Base-by-base conservation (phyloP, 1,140 invertebrate genomes). In the Lepidostoma basale region DNA sequence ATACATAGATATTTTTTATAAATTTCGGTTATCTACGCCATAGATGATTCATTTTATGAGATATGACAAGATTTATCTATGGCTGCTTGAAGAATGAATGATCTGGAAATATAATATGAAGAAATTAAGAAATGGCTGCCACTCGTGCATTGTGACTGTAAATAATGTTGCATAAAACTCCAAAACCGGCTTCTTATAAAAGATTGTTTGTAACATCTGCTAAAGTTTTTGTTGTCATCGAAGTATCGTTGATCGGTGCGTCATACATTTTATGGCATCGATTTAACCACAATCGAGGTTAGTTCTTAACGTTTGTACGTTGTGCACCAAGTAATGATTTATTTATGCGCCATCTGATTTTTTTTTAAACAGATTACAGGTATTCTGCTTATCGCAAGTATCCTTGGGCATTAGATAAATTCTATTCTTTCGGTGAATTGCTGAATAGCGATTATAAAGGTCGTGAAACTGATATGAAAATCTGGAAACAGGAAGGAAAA, bases 361-460 rank as follows among this genome's bases (percentile, higher is more conserved):
- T 49, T 30, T 59, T 28, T 39, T 72, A 67, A n/a, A 26, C 54
- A 72, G 70, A 67, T 42, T 23, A 26, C 30, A 66, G 70, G 40
- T 63, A 23, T 14, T 20, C 26, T 3, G 20, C 42, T 22, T 42
- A 62, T 26, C 9, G 36, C 3, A 62, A 72, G 39, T 42, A 54
- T 23, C 22, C 52, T 8, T 67, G 62, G 58, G 20, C 52, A 4
- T 47, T 72, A 28, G 44, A 73, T 23, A 8, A n/a, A 47, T 73
- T 42, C 64, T 73, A 73, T 33, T 20, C 16, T 16, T 25, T 62
- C 3, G 71, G 71, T n/a, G 71, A 73, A 59, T 33, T 63, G 0
- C 30, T 54, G 0, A 30, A 59, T 45, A 67, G 59, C 12, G 44
- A 73, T 14, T 67, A 58, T 20, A 69, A 67, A 64, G 23, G 20